Evolutionary conservation across 2,113 vertebrate species (phyloP).

Genomic region (Callipepla squamata): DNA sequence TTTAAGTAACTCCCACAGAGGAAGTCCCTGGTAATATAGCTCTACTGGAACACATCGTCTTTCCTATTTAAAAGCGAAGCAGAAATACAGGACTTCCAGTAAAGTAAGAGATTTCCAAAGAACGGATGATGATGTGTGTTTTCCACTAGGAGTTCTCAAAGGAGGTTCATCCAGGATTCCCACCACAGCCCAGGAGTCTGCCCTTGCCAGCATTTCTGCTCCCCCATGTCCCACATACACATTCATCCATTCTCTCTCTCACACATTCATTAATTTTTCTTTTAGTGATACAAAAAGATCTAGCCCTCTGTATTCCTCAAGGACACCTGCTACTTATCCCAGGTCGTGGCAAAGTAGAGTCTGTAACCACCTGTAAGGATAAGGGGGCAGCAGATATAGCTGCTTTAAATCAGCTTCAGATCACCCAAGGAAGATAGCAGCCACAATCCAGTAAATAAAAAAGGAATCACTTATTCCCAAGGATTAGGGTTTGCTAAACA

Average conservation of each 20-base stretch:
- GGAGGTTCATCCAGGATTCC: neutral
- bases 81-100: neutral
- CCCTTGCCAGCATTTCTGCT: neutral
- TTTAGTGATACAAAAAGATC: neutral
- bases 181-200: neutral
- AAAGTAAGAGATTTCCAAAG: neutral
- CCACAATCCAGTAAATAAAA: too few relatives aligned
- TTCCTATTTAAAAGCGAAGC: neutral
- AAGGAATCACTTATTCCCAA: too few relatives aligned
- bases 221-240: fast-evolving
- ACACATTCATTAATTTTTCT: neutral
- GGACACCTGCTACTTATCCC: neutral
- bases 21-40: neutral
- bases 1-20: neutral
- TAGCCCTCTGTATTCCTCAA: neutral
- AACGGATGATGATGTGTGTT: neutral
- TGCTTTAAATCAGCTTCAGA: too few relatives aligned
- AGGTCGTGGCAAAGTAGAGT: neutral
- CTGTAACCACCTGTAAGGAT: neutral
- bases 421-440: too few relatives aligned
- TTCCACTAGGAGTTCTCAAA: neutral
- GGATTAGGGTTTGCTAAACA: too few relatives aligned
- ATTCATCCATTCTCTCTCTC: neutral
- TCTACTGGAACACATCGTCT: neutral
- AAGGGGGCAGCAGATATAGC: too few relatives aligned